A percentile compares a stretch with the other conserved stretches of the same genome.
These are phyloP conservation scores for Teleogryllus oceanicus DNA, from an alignment of 2,888 invertebrate species.

Conservation along the genomic window DNA sequence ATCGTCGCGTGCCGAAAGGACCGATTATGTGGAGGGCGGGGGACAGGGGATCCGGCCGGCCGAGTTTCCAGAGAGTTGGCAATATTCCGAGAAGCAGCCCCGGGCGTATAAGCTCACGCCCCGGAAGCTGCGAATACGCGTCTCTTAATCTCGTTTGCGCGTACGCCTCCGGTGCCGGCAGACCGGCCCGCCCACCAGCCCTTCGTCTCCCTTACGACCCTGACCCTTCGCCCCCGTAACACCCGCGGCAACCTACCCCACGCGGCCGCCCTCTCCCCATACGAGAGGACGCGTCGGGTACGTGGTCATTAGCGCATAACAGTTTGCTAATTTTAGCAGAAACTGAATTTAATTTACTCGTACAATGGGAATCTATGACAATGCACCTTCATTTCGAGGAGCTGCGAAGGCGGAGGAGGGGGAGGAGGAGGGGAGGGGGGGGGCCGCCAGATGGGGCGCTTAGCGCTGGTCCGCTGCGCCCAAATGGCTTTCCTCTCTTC, in stretches of 20 bases:
- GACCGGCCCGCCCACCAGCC: no score
- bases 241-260: background rate
- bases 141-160: background rate
- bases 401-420: background rate
- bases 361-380: constrained; percentile 5
- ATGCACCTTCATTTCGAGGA: constrained; percentile 1
- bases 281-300: background rate
- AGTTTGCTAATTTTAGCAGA: constrained; percentile 7
- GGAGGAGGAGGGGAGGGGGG: background rate
- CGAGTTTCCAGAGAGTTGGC: background rate
- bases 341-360: constrained; percentile 9
- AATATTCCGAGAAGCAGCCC: background rate
- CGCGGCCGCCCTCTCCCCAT: background rate
- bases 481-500: constrained; percentile 9
- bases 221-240: background rate
- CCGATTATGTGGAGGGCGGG: no score
- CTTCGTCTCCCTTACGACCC: background rate
- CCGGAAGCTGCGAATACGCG: background rate
- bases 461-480: constrained; percentile 8
- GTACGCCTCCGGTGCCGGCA: background rate
- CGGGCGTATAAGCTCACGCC: background rate
- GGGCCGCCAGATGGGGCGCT: background rate
- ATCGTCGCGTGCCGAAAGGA: no score
- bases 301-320: background rate
- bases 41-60: no score